These are phyloP conservation scores for Brachionus sp. DNA, from an alignment of 1,140 invertebrate genomes.

Conservation along the genomic window DNA sequence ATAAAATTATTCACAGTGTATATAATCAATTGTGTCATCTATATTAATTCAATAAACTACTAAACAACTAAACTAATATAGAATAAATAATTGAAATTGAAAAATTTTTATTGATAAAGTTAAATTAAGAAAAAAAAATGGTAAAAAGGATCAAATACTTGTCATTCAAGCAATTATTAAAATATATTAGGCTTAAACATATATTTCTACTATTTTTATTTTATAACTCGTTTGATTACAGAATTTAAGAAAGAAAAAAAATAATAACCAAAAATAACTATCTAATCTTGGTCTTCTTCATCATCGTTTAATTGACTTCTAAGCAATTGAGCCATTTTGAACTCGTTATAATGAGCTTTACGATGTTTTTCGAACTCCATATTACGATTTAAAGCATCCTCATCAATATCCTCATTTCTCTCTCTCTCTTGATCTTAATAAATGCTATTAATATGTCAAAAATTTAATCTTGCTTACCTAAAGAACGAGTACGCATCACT, in stretches of 20 bases:
- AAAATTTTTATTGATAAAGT: neutral
- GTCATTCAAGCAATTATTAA: neutral
- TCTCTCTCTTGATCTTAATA: neutral
- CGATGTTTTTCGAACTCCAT: slow-evolving; percentile 33
- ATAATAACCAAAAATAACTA: no score
- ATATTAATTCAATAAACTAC: no score
- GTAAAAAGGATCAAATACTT: neutral
- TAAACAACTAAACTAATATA: no score
- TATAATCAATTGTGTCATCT: no score
- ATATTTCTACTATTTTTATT: neutral
- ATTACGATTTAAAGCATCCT: slow-evolving; percentile 1
- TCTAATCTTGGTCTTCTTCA: slow-evolving; percentile 8
- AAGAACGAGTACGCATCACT: neutral
- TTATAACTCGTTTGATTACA: neutral
- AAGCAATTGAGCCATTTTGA: slow-evolving; percentile 16
- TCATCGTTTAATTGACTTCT: slow-evolving; percentile 27
- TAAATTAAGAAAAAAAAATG: neutral
- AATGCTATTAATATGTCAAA: neutral
- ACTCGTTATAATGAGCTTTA: slow-evolving; percentile 43
- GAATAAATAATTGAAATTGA: no score
- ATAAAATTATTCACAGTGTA: no score
- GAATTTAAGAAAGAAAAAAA: neutral
- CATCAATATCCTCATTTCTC: neutral
- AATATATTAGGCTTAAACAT: neutral
- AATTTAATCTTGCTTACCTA: neutral